These are phyloP conservation scores for Monomorium pharaonis DNA, from an alignment of 1,140 invertebrate genomes.

Conservation along the genomic window DNA sequence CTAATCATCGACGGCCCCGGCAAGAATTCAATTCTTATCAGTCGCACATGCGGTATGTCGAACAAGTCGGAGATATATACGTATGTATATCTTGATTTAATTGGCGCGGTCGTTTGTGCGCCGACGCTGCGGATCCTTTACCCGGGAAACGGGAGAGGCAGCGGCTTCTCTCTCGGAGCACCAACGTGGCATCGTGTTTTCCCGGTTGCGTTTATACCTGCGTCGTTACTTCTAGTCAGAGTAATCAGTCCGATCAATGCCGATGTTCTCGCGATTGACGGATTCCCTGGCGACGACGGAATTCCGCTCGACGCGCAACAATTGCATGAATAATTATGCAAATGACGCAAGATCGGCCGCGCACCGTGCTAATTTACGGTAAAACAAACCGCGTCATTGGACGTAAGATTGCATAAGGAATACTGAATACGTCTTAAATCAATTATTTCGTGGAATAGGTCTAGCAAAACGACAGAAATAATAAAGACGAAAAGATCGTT, in stretches of 20 bases:
- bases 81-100: conserved; percentile 26
- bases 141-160: not conserved
- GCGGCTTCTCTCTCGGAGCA: no score
- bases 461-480: not conserved
- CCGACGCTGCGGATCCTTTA: not conserved
- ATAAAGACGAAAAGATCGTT: not conserved
- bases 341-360: not conserved
- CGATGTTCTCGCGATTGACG: not conserved
- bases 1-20: not conserved
- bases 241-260: not conserved
- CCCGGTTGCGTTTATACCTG: not conserved
- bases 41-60: not conserved
- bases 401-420: no score
- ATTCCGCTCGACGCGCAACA: not conserved
- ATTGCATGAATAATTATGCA: not conserved
- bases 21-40: conserved; percentile 55
- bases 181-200: not conserved
- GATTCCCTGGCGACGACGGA: no score
- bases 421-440: not conserved
- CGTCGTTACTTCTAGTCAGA: not conserved
- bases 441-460: no score
- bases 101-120: not conserved
- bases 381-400: not conserved
- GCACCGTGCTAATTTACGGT: not conserved
- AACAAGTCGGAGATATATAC: conserved; percentile 23